These are phyloP conservation scores for Nephila pilipes DNA, from an alignment of 1,140 invertebrate genomes.

Conservation along the genomic window DNA sequence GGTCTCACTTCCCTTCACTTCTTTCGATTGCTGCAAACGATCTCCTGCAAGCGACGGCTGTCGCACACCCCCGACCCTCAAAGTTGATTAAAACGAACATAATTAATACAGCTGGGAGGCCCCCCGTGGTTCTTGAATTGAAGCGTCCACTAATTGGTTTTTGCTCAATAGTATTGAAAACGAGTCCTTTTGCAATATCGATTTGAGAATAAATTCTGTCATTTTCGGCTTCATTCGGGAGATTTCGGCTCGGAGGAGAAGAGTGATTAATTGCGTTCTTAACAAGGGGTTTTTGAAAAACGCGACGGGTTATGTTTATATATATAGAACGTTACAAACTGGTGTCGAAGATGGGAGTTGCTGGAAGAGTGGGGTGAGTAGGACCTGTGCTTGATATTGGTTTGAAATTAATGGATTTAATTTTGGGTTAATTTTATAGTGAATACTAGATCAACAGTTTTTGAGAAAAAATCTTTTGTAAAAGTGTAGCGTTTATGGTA, in stretches of 20 bases:
- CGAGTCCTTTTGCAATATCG: constrained; percentile 52
- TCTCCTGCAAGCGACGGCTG: constrained; percentile 46
- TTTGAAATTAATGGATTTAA: not conserved
- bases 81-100: constrained; percentile 68
- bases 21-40: constrained; percentile 29
- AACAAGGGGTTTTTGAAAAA: not conserved
- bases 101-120: constrained; percentile 60
- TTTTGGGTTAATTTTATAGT: too few relatives aligned
- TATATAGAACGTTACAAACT: not conserved
- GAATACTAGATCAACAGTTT: too few relatives aligned
- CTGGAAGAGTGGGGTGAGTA: not conserved
- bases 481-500: too few relatives aligned
- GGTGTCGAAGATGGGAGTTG: not conserved
- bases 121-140: constrained; percentile 17
- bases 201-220: constrained; percentile 41
- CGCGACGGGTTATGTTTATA: not conserved
- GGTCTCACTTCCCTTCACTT: constrained; percentile 19
- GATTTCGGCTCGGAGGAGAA: not conserved
- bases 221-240: constrained; percentile 2
- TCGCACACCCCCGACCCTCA: constrained; percentile 11
- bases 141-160: constrained; percentile 61
- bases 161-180: constrained; percentile 25
- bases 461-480: too few relatives aligned
- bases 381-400: not conserved
- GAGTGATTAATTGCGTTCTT: constrained; percentile 32